These are phyloP conservation scores for Petrocephalus schoutedeni DNA, from an alignment of 2,797 vertebrate genomes.

Conservation along the genomic window DNA sequence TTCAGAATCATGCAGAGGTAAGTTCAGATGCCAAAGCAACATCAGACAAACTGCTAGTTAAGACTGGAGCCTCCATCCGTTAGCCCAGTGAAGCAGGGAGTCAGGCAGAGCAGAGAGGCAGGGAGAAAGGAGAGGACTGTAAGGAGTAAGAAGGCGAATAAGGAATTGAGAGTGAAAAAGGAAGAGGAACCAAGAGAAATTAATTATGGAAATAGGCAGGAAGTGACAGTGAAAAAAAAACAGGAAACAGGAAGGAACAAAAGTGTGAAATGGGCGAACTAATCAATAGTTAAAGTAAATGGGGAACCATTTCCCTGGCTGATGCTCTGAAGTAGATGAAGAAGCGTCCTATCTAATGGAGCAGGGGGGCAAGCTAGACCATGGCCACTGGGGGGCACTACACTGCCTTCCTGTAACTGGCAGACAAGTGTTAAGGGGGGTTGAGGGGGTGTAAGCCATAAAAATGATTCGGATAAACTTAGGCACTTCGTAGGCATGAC, in stretches of 20 bases:
- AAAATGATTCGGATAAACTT: conserved; percentile 19
- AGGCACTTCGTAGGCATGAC: conserved; percentile 32
- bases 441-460: not conserved
- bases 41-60: not conserved
- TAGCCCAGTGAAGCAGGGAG: conserved; percentile 35
- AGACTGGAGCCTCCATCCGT: not conserved
- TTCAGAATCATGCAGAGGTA: not conserved
- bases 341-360: conserved; percentile 2
- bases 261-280: not conserved
- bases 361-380: not conserved
- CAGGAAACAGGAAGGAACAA: not conserved
- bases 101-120: conserved; percentile 18
- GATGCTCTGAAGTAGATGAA: not conserved
- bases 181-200: not conserved
- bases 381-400: not conserved
- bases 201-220: not conserved
- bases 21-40: not conserved
- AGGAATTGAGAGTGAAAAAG: not conserved
- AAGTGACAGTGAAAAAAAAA: not conserved
- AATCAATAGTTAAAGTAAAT: not conserved
- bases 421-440: not conserved
- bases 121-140: conserved; percentile 28
- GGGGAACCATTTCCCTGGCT: not conserved
- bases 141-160: not conserved
- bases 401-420: not conserved